Base-by-base conservation (phyloP, 2,797 vertebrate species). In the Coluber constrictor region DNA sequence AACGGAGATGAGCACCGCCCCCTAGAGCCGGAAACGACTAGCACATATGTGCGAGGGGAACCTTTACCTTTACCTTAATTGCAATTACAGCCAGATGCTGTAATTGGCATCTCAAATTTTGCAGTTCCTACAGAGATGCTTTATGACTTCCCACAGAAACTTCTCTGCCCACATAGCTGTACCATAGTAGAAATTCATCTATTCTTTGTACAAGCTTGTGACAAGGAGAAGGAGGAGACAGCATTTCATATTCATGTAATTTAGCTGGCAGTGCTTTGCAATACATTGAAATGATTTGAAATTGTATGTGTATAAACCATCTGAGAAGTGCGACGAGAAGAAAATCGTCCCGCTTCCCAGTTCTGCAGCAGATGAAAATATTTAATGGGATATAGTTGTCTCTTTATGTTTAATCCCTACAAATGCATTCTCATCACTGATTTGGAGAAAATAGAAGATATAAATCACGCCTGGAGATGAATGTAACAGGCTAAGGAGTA, bases 391-490 rank as follows among this genome's bases (percentile, higher is more conserved):
- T 91, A 79, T 90, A 89, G 60, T 91, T 94, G 90, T 90, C 90
- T 87, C 90, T 92, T 93, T 94, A 93, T 92, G 86, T 92, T 94
- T 91, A 90, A 74, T 94, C 90, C 37, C 93, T 74, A 93, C 89
- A 88, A 89, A 87, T 89, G 56, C 92, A 94, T 94, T 66, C 90
- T 74, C 74, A 90, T 89, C 90, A 86, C 93, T 96, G 94, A 96
- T 96, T 93, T 97, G 93, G 94, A 95, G 96, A 96, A 97, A 96
- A 96, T 37, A 93, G 94, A 90, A 94, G 93, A 96, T 87, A 43
- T 89, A 94, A 95, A 96, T 96, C 94, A 97, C 94, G 95, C 88
- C 89, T 95, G 95, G 94, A 94, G 94, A 95, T 95, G 92, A 91
- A 96, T 93, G 92, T 1, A 32, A 95, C 61, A 25, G 79, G 54